Base-by-base conservation (phyloP, 2,888 invertebrate genomes). In the Dorcus parallelipipedus region DNA sequence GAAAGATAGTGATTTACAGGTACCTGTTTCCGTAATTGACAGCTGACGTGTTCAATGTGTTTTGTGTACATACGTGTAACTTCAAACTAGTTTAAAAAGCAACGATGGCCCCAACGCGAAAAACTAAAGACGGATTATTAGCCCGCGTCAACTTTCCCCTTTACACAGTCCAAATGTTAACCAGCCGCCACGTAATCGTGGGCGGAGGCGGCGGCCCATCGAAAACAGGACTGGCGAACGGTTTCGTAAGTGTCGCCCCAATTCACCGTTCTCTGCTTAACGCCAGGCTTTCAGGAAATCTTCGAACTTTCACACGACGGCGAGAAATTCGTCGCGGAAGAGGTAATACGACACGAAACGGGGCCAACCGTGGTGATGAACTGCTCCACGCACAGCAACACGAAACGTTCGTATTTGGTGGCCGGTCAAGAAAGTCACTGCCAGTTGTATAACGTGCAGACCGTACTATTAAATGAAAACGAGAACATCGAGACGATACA, bases 161-260 rank as follows among this genome's bases (percentile, higher is more conserved):
- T 60, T 97, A 96, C 77, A 89, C 93, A 2, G 84, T 97, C 38
- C 91, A 93, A 80, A 91, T 93, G 83, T 81, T 97, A 59, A 93
- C 93, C 38, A 93, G 92, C 78, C 86, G 95, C 67, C 96, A 97
- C 82, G 90, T 98, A 70, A 81, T 99, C 61, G 95, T 99, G 49
- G 97, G 94, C 63, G 99, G 98, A 54, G 98, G 98, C 54, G 99
- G 98, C 60, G 98, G 99, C 57, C 90, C 94, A 40, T 90, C 97
- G 10, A 97, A 96, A 78, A 97, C 97, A 48, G 99, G 99, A 54
- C 93, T 99, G 56, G 91, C 92, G 40, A 99, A 99, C 84, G 95
- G 95, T 77, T 94, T 99, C 81, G 97, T 95, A 82, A 89, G 93
- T 87, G 60, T 60, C 60, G 54, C 54, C 23, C 26, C 6, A 33